Conservation (phyloP, 2,888 invertebrate species). For the Ormyrus rosae region DNA sequence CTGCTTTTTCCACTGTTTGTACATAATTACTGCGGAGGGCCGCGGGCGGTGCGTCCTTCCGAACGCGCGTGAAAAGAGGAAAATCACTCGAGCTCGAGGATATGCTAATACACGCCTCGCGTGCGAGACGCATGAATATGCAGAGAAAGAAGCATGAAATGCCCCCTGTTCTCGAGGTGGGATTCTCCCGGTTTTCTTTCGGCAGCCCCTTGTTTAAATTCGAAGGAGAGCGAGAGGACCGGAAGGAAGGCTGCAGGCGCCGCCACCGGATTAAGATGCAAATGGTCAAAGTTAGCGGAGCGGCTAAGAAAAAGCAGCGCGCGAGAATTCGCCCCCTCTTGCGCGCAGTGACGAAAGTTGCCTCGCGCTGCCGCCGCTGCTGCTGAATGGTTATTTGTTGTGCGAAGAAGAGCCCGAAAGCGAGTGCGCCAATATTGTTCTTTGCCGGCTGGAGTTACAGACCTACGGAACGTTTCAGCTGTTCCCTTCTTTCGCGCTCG, state of each 20-base stretch:
- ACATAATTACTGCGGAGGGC: neutral
- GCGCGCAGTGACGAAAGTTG: slow-evolving; percentile 4
- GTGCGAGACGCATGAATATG: slow-evolving; percentile 47
- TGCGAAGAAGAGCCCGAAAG: neutral
- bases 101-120: slow-evolving; percentile 41
- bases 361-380: neutral
- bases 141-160: slow-evolving; percentile 32
- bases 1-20: neutral
- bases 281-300: slow-evolving; percentile 42
- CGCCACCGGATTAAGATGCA: slow-evolving; percentile 50
- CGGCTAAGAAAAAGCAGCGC: slow-evolving; percentile 14
- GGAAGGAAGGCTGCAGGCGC: neutral
- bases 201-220: slow-evolving; percentile 35
- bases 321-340: neutral
- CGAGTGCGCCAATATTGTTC: slow-evolving; percentile 6
- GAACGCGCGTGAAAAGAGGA: slow-evolving; percentile 3
- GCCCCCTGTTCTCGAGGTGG: slow-evolving; percentile 16
- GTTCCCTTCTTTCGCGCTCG: neutral
- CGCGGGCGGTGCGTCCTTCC: neutral
- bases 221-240: neutral
- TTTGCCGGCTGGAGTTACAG: neutral
- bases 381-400: slow-evolving; percentile 18
- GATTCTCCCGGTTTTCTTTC: slow-evolving; percentile 25
- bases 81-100: slow-evolving; percentile 12
- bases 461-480: slow-evolving; percentile 2